Evolutionary conservation across 2,797 vertebrate genomes (phyloP).

Genomic region (Meriones psammophilus): DNA sequence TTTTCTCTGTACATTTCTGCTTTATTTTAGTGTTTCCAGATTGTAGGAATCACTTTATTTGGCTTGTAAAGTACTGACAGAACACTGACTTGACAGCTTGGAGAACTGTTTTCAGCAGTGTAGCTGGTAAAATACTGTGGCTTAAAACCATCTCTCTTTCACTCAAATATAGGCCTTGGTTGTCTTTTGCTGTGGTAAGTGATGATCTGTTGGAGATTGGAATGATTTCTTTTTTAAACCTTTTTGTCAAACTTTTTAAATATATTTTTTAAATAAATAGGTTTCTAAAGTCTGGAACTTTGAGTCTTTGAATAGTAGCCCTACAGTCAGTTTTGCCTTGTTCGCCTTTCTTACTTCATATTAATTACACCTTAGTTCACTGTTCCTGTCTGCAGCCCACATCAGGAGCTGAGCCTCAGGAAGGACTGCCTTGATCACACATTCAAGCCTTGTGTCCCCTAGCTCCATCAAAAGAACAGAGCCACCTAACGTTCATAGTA

Average conservation of each 20-base stretch:
- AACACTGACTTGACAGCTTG: not conserved
- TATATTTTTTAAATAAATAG: slow-evolving; percentile 76
- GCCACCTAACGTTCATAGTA: not conserved
- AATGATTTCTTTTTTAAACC: not conserved
- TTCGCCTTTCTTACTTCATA: slow-evolving; percentile 9
- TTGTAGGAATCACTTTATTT: not conserved
- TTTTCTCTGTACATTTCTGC: not conserved
- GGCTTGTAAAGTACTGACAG: slow-evolving; percentile 10
- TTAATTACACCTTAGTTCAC: not conserved
- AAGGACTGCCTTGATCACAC: not conserved
- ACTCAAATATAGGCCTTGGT: not conserved
- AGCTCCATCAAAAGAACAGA: not conserved
- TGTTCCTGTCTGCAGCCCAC: not conserved
- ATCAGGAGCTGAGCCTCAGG: not conserved
- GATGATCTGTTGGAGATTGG: not conserved
- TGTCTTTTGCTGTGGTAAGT: not conserved
- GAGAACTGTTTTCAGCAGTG: not conserved
- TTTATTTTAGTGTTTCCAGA: not conserved
- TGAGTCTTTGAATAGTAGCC: slow-evolving; percentile 41
- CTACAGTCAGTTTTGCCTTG: not conserved
- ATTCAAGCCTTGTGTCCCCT: not conserved
- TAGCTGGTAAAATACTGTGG: slow-evolving; percentile 20
- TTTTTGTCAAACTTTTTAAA: slow-evolving; percentile 64
- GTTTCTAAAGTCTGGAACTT: slow-evolving; percentile 59
- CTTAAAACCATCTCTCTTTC: slow-evolving; percentile 37